Evolutionary conservation across 2,797 vertebrate genomes (phyloP).

Genomic region (Microchirus variegatus): DNA sequence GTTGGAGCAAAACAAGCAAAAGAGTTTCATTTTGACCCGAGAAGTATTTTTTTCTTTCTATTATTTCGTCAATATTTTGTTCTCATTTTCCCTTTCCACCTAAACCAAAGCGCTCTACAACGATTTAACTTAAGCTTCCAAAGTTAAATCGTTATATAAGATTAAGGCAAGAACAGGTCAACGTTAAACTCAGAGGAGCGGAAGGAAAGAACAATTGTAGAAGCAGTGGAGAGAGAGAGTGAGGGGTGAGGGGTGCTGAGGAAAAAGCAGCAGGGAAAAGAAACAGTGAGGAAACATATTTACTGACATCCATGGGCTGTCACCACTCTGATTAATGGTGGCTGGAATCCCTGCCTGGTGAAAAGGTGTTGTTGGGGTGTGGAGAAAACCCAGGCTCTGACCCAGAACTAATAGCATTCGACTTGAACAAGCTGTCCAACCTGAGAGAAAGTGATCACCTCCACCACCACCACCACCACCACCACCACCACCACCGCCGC

Average conservation of each 20-base stretch:
- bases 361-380: conserved; percentile 81
- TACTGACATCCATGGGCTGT: conserved; percentile 85
- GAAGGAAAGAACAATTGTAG: conserved; percentile 31
- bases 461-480: conserved; percentile 3
- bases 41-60: conserved; percentile 48
- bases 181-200: conserved; percentile 25
- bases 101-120: not conserved
- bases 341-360: conserved; percentile 78
- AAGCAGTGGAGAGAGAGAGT: conserved; percentile 22
- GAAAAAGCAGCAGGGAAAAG: conserved; percentile 61
- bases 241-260: conserved; percentile 41
- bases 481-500: conserved; percentile 49
- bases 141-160: conserved; percentile 23
- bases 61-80: conserved; percentile 22
- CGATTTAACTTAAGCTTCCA: not conserved
- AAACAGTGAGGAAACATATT: conserved; percentile 77
- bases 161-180: conserved; percentile 37
- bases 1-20: not conserved
- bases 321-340: conserved; percentile 84
- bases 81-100: not conserved
- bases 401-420: conserved; percentile 86
- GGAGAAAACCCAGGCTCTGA: conserved; percentile 77
- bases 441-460: conserved; percentile 46
- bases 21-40: conserved; percentile 30
- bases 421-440: conserved; percentile 82